A percentile compares a stretch with the other conserved stretches of the same genome.
Evolutionary conservation across 1,140 invertebrate species (phyloP).

Genomic region (Meloidogyne floridensis): DNA sequence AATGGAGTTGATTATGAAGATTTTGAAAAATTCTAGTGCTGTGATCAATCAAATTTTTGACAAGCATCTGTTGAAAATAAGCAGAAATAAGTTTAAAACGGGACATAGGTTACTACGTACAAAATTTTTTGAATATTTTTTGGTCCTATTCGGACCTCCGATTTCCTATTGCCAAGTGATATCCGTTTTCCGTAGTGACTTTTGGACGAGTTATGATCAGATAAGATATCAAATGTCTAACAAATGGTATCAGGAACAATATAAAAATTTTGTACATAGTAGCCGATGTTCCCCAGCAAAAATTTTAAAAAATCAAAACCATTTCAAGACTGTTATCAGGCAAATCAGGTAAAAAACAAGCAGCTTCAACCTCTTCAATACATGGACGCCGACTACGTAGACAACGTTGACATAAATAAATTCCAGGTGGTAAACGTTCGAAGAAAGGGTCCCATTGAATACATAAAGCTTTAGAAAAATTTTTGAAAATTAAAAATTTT

Average conservation of each 20-base stretch:
- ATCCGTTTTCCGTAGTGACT: too few relatives aligned
- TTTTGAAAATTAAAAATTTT: not conserved
- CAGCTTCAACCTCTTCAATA: constrained; percentile 39
- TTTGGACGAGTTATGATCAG: too few relatives aligned
- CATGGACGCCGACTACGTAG: constrained; percentile 48
- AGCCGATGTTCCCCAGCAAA: too few relatives aligned
- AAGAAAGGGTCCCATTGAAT: constrained; percentile 48
- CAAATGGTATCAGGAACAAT: too few relatives aligned
- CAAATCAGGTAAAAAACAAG: constrained; percentile 16
- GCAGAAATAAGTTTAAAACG: too few relatives aligned
- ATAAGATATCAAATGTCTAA: too few relatives aligned
- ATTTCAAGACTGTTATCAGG: constrained; percentile 26
- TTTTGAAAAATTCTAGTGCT: constrained; percentile 18
- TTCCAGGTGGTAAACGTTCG: constrained; percentile 38
- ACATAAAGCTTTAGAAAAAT: constrained; percentile 32
- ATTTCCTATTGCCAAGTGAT: too few relatives aligned
- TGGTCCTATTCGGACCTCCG: too few relatives aligned
- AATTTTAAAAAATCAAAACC: not conserved
- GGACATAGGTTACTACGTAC: too few relatives aligned
- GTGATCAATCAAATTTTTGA: constrained; percentile 41
- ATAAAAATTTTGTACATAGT: too few relatives aligned
- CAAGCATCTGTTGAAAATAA: constrained; percentile 4
- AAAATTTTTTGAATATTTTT: not conserved
- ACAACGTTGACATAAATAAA: constrained; percentile 45
- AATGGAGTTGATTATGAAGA: constrained; percentile 28